These are phyloP conservation scores for Xenentodon cancila DNA, from an alignment of 2,797 vertebrate genomes.

Conservation along the genomic window DNA sequence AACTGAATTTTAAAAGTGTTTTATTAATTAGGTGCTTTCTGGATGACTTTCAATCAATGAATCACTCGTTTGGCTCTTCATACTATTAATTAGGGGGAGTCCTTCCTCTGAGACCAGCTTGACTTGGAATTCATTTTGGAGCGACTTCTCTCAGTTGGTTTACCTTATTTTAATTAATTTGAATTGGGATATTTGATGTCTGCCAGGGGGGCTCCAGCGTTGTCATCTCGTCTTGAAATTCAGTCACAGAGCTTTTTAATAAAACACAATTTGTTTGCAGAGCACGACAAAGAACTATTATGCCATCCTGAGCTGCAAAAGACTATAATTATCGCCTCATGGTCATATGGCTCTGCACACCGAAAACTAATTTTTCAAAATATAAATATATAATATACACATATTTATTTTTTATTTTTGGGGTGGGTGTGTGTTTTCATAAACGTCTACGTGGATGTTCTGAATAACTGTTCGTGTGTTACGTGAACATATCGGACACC, in stretches of 20 bases:
- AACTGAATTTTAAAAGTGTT: not conserved
- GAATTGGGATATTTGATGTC: constrained; percentile 31
- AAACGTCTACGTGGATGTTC: no score
- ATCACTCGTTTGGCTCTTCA: constrained; percentile 46
- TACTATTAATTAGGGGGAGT: constrained; percentile 43
- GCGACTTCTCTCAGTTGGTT: constrained; percentile 52
- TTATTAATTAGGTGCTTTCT: constrained; percentile 34
- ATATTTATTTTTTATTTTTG: no score
- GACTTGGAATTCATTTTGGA: constrained; percentile 52
- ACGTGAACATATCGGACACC: no score
- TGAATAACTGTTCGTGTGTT: no score
- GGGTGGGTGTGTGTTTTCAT: no score
- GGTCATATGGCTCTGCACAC: not conserved
- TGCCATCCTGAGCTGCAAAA: not conserved
- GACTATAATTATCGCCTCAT: not conserved
- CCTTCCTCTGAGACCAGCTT: constrained; percentile 52
- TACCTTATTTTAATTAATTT: constrained; percentile 59
- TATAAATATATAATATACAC: no score
- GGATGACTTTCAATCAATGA: constrained; percentile 31
- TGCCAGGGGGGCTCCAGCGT: constrained; percentile 34
- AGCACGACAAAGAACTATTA: constrained; percentile 11
- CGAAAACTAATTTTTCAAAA: not conserved
- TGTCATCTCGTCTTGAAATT: constrained; percentile 39
- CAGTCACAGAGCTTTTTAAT: constrained; percentile 51
- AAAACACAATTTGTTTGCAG: constrained; percentile 28